Evolutionary conservation across 1,140 invertebrate genomes (phyloP).

Genomic region (Bombus difficillimus): DNA sequence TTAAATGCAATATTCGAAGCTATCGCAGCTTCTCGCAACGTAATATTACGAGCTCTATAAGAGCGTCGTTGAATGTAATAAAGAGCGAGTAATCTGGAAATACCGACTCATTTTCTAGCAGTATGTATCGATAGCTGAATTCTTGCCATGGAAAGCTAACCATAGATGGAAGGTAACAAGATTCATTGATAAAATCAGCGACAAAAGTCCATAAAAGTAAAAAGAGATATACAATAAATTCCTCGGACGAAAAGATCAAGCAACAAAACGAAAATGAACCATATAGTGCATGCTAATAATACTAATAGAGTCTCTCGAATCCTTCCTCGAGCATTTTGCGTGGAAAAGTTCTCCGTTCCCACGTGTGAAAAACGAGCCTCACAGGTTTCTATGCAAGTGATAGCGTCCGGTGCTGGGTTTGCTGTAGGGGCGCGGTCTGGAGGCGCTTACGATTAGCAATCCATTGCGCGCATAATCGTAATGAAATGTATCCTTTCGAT

Average conservation of each 20-base stretch:
- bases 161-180: background rate
- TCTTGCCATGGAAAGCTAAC: too few relatives aligned
- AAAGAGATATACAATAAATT: background rate
- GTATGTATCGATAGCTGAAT: background rate
- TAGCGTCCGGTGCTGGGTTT: background rate
- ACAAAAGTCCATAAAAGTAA: background rate
- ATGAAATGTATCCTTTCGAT: slow-evolving; percentile 74
- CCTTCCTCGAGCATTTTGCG: too few relatives aligned
- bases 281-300: slow-evolving; percentile 7
- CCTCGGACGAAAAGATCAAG: too few relatives aligned
- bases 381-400: background rate
- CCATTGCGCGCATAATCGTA: slow-evolving; percentile 73
- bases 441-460: slow-evolving; percentile 69
- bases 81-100: slow-evolving; percentile 46
- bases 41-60: slow-evolving; percentile 52
- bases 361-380: slow-evolving; percentile 60
- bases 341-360: slow-evolving; percentile 64
- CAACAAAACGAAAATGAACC: background rate
- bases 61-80: slow-evolving; percentile 51
- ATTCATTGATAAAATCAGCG: too few relatives aligned
- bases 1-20: slow-evolving; percentile 46
- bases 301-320: slow-evolving; percentile 21
- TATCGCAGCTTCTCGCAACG: slow-evolving; percentile 32
- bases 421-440: slow-evolving; percentile 20
- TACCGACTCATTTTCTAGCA: slow-evolving; percentile 20